Base-by-base conservation (phyloP, 2,113 vertebrate species). In the Mastomys coucha region DNA sequence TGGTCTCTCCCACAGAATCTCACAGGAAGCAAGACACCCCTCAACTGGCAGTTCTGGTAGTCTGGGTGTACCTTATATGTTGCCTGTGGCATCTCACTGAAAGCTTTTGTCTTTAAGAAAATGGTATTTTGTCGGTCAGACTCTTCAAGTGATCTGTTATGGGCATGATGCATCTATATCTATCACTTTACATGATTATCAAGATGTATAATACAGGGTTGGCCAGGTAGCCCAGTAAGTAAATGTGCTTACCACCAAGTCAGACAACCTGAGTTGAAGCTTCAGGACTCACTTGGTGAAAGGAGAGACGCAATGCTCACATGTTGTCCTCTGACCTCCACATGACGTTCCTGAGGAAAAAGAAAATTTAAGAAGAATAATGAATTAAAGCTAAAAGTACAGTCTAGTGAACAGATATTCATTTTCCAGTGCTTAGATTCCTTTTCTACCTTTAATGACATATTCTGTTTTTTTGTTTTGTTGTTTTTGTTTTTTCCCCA, bases 401-500 rank as follows among this genome's bases (percentile, higher is more conserved):
- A 60, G 7, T 69, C 60, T 8, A 69, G 9, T 60, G 42, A 92
- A 31, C 85, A 67, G 89, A 84, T 67, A 8, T 0, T 69, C 42
- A 85, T 86, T 91, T 67, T 39, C 42, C 65, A 93, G 0, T 88
- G 51, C 70, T 87, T 87, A 26, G 58, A 67, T 12, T 93, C 19
- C 49, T 20, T 72, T 67, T 63, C 19, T 45, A 6, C 67, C 72
- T 42, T 94, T 81, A 76, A 16, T 70, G 7, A 85, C 75, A 24
- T 81, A 0, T 72, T 88, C 16, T 53, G 1, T 19, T 10, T 17
- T 72, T 20, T 85, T 31, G 24, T 10, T 17, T 72, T 20, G 78
- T 31, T 53, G 26, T 49, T 69, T 28, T 58, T 70, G n/a, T 56
- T 20, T 14, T 28, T 5, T 12, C 65, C 67, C 70, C 95, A 99